Base-by-base conservation (phyloP, 2,888 invertebrate genomes). In the Trisateles emortualis region DNA sequence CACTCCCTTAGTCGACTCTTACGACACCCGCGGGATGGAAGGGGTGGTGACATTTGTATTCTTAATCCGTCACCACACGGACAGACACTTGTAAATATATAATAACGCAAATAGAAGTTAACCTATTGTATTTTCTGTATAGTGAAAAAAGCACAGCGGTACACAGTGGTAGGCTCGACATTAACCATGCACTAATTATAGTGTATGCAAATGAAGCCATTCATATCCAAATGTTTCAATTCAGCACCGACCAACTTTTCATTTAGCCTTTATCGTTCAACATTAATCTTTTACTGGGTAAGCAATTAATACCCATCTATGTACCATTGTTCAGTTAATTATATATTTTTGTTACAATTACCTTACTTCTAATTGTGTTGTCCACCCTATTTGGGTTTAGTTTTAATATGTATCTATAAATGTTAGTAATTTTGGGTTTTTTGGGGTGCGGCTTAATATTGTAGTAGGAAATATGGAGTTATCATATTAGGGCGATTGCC, bases 141-240 rank as follows among this genome's bases (percentile, higher is more conserved):
- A 17, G 17, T 50, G 51, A 1, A 26, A 45, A 43, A 55, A 33
- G 40, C 42, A 46, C 26, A 53, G 35, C 50, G 52, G 45, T 35
- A 29, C 58, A 50, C 33, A 49, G 10, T 45, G 39, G 56, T 45
- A 17, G 51, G 54, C 44, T 29, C 55, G 65, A 68, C 78, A 79
- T 58, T 81, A 86, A 85, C 86, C 82, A 86, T 76, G 69, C 78
- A 81, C 79, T 88, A 88, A 89, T 90, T 89, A 86, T 74, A 79
- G 74, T 74, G 78, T 84, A 90, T 90, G 88, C 83, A 88, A 90
- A 91, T 89, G 80, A 83, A 83, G 76, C 65, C 78, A 80, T 85
- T 84, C 77, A 81, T 83, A 83, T 78, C 81, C 83, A 84, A 89
- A 88, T 87, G 82, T 85, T 87, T 90, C 88, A 88, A 91, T 90